Evolutionary conservation across 2,797 vertebrate species (phyloP).

Genomic region (Danio albolineatus): DNA sequence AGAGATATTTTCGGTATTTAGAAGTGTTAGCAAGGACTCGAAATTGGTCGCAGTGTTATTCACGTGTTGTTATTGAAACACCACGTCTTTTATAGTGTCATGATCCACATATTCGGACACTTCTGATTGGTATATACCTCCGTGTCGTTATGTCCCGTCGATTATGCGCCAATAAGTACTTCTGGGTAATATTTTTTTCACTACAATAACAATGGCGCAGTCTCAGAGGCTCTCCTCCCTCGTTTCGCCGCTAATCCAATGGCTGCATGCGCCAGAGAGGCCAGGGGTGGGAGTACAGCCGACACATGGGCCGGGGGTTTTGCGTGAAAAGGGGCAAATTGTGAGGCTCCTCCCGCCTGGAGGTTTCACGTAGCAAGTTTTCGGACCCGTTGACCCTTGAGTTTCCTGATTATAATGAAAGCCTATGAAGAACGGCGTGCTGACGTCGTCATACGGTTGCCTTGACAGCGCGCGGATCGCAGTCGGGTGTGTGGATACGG

Average conservation of each 20-base stretch:
- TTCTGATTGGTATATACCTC: not conserved
- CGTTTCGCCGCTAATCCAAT: slow-evolving; percentile 80
- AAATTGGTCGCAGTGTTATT: slow-evolving; percentile 17
- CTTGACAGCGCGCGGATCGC: slow-evolving; percentile 58
- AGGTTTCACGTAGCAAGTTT: slow-evolving; percentile 67
- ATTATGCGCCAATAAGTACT: slow-evolving; percentile 60
- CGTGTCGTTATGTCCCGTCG: not conserved
- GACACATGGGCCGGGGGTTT: slow-evolving; percentile 53
- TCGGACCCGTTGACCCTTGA: slow-evolving; percentile 46
- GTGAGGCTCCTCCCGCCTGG: not conserved
- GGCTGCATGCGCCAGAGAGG: slow-evolving; percentile 77
- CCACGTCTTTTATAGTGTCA: not conserved
- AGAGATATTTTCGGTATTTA: not conserved
- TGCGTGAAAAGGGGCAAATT: slow-evolving; percentile 24
- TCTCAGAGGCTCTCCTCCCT: slow-evolving; percentile 76
- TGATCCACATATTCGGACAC: not conserved
- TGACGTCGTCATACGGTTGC: slow-evolving; percentile 61
- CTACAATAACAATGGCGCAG: slow-evolving; percentile 81
- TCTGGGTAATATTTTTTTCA: slow-evolving; percentile 42
- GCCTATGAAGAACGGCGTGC: slow-evolving; percentile 23
- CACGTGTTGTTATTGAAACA: not conserved
- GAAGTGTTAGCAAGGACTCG: slow-evolving; percentile 34
- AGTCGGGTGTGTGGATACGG: slow-evolving; percentile 51
- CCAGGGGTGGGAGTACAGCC: slow-evolving; percentile 73
- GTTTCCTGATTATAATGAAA: slow-evolving; percentile 56